Base-by-base conservation (phyloP, 1,140 invertebrate genomes). In the Daktulosphaira vitifoliae region DNA sequence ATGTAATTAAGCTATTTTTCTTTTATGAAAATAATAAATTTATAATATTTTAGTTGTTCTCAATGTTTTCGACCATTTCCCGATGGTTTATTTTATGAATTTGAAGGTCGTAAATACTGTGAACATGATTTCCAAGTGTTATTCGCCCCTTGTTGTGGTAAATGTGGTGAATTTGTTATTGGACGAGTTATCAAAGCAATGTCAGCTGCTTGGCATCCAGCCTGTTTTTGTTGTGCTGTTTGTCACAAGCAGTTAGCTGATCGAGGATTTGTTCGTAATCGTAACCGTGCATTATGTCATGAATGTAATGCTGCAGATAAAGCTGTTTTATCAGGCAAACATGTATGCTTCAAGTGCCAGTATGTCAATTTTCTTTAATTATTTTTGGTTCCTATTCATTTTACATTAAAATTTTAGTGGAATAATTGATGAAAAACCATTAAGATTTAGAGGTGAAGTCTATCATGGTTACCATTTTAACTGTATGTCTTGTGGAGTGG, bases 401-500 rank as follows among this genome's bases (percentile, higher is more conserved):
- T 15, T 15, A 15, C 8, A 6, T 52, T 26, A n/a, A 8, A 52
- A 68, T 69, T 77, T 39, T 71, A 94, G 90, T 78, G 88, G 91
- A 6, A 82, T 96, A 2, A 97, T 99, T 71, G 96, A 99, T 74
- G 94, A 96, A 69, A 91, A 95, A 70, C 95, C 96, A 44, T 80
- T 99, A 68, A 87, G 94, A 70, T 98, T 91, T 78, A 86, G 92
- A 46, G 93, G 93, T 29, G 96, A 99, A 78, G 89, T 94, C 1
- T 99, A 95, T 78, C 97, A 99, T 79, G 92, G 95, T 0, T 99
- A 99, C 78, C 97, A 99, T 76, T 99, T 99, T 77, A 98, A 96
- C 73, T 99, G 97, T 75, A 89, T 89, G 37, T 82, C 88, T 3
- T 97, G 93, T 77, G 87, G 88, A 48, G 80, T 87, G 1, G 89